Evolutionary conservation across 2,797 vertebrate species (phyloP), one percentile per base, ranked within the genome.

Genomic region (Tympanoctomys barrerae): DNA sequence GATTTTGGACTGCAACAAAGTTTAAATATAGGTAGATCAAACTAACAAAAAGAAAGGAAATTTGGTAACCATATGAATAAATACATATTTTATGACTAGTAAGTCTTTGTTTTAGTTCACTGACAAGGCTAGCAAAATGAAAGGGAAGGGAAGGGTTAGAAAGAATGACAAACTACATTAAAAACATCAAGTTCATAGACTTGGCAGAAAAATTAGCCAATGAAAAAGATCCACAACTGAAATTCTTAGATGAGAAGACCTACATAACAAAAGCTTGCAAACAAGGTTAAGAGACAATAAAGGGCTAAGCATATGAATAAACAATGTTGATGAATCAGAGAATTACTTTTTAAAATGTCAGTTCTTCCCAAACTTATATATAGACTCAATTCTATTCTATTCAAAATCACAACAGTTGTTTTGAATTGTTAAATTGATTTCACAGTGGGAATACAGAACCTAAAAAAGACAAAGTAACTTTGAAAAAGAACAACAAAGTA

Each of bases 31-130:
- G 31, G 84, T n/a, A 68, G 12, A 85, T 42, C 82, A 92, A 68
- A 85, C 82, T n/a, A 80, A 87, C 33, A 89, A n/a, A 54, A 3
- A 82, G n/a, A 91, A 96, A 95, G 62, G 86, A 87, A 77, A 84
- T 2, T 5, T 26, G 22, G 2, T 85, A 97, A 88, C 42, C 71
- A 14, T 5, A 54, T 42, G 46, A 88, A n/a, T 73, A 14, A 81
- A 85, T 24, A 87, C 16, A 75, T 21, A 79, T 87, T 86, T 78
- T 95, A 82, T 10, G 16, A 95, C 33, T 70, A 80, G 77, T 33
- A 80, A 77, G 61, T 46, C 82, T 81, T 94, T 62, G 71, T 82
- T 61, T 31, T 39, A 79, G 22, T 61, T 82, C 28, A 78, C 64
- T 87, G 52, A 46, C 6, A 59, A 70, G 28, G 16, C 19, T 83